Evolutionary conservation across 2,113 vertebrate species (phyloP).

Genomic region (Hoplias malabaricus): DNA sequence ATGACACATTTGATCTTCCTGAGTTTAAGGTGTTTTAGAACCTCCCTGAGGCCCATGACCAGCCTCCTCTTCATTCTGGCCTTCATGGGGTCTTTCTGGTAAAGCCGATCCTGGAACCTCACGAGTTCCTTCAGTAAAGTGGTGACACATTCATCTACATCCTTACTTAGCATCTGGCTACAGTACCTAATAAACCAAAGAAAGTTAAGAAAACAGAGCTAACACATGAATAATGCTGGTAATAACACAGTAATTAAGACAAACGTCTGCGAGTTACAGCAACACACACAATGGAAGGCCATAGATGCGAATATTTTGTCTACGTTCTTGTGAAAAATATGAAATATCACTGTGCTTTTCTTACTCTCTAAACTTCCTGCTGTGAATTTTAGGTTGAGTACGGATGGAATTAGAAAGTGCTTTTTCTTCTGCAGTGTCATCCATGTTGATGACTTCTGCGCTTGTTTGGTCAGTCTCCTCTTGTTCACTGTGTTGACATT

Average conservation of each 20-base stretch:
- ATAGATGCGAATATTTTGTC: not conserved
- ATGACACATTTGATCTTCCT: conserved; percentile 91
- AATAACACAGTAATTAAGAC: not conserved
- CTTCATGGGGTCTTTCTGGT: conserved; percentile 96
- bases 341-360: conserved; percentile 40
- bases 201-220: not conserved
- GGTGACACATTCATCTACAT: conserved; percentile 89
- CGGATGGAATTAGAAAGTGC: conserved; percentile 25
- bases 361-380: conserved; percentile 96
- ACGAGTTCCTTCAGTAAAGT: conserved; percentile 90
- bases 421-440: conserved; percentile 28
- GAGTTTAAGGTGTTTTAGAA: conserved; percentile 93
- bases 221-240: not conserved
- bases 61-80: conserved; percentile 93
- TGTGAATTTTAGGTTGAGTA: conserved; percentile 86
- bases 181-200: conserved; percentile 81
- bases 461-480: conserved; percentile 16
- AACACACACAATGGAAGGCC: not conserved
- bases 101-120: conserved; percentile 95
- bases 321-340: not conserved
- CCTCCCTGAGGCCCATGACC: conserved; percentile 94
- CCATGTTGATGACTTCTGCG: not conserved
- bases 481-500: conserved; percentile 33
- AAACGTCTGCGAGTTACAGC: not conserved
- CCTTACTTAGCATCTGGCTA: conserved; percentile 93